phyloP scores from a whole-genome alignment of 1,140 invertebrate species.

The Bombus pyrosoma region DNA sequence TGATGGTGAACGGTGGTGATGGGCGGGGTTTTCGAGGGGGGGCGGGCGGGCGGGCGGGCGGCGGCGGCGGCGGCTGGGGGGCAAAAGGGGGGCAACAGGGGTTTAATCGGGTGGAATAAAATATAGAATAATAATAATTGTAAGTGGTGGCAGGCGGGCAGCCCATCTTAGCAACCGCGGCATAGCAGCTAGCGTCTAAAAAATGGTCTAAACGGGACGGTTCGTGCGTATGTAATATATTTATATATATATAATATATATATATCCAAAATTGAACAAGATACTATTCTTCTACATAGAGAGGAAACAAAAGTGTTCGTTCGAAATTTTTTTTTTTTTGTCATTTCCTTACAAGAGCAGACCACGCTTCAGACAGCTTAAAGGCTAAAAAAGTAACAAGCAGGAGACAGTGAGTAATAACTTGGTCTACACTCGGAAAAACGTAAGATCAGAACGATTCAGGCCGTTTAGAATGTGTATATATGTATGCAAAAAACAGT shows the following conservation, averaged over 20 bases:
- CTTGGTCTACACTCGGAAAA: constrained; percentile 53
- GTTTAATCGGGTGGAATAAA: constrained; percentile 50
- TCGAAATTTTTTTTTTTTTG: constrained; percentile 26
- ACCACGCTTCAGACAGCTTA: constrained; percentile 55
- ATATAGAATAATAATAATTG: constrained; percentile 71
- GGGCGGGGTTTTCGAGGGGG: neutral
- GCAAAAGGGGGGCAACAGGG: constrained; percentile 31
- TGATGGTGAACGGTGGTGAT: constrained; percentile 23
- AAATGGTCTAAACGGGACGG: constrained; percentile 66
- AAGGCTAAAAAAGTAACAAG: constrained; percentile 59
- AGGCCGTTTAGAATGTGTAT: neutral
- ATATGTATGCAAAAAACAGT: neutral
- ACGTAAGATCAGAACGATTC: constrained; percentile 33
- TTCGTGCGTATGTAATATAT: constrained; percentile 60
- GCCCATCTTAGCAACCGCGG: constrained; percentile 78
- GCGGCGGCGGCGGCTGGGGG: constrained; percentile 1
- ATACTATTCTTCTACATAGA: constrained; percentile 63
- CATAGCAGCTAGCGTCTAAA: constrained; percentile 80
- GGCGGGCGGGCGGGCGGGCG: neutral
- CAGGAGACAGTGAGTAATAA: constrained; percentile 57
- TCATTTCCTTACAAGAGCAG: constrained; percentile 53
- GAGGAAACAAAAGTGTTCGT: constrained; percentile 62
- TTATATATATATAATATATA: constrained; percentile 37
- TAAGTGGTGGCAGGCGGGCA: constrained; percentile 80
- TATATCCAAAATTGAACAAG: constrained; percentile 67